phyloP scores from a whole-genome alignment of 2,888 invertebrate species.

The Zhengitettix transpicula region DNA sequence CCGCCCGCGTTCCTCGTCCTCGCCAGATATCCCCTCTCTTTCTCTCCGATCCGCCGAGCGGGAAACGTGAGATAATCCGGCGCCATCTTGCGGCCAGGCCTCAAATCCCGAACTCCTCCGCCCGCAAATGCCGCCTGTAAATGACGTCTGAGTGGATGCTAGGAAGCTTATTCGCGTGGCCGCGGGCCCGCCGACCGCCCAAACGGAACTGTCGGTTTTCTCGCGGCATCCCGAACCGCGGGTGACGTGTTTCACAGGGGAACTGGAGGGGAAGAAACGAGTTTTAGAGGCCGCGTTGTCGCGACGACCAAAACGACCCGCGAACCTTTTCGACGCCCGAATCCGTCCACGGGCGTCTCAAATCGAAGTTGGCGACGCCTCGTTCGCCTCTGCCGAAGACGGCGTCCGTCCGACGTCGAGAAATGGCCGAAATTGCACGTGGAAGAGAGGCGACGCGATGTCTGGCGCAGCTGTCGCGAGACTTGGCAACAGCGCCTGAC shows the following conservation, averaged over 20 bases:
- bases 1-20: conserved; percentile 8
- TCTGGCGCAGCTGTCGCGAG: conserved; percentile 17
- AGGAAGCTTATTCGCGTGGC: neutral
- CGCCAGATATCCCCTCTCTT: conserved; percentile 2
- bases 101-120: neutral
- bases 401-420: neutral
- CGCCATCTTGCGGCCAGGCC: neutral
- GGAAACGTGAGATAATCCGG: neutral
- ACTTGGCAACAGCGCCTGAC: conserved; percentile 51
- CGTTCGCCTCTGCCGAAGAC: neutral
- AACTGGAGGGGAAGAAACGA: conserved; percentile 7
- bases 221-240: neutral
- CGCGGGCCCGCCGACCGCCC: neutral
- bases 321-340: too few species aligned
- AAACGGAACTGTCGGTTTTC: neutral
- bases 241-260: neutral
- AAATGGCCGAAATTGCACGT: neutral
- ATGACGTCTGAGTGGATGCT: neutral
- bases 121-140: neutral
- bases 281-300: conserved; percentile 10
- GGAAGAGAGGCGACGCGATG: neutral
- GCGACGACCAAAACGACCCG: neutral
- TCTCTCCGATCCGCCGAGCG: conserved; percentile 1
- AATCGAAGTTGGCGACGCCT: neutral
- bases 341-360: too few species aligned